These are phyloP conservation scores for Aphis craccivora DNA, from an alignment of 1,140 invertebrate species.

Conservation along the genomic window DNA sequence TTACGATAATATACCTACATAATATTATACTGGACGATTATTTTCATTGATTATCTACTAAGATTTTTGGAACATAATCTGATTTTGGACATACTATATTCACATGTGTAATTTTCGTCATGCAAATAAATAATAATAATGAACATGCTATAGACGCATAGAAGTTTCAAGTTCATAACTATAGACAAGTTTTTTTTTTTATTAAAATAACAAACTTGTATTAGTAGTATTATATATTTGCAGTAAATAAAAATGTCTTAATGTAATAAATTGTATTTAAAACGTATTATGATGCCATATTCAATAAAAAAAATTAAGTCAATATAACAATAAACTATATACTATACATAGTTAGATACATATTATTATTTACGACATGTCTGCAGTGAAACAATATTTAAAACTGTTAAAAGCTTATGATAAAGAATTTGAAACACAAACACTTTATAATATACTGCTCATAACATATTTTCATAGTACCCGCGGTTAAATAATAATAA, in stretches of 20 bases:
- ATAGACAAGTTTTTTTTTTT: no score
- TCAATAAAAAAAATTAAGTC: not conserved
- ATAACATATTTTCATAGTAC: not conserved
- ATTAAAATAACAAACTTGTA: no score
- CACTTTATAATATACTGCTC: no score
- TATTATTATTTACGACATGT: not conserved
- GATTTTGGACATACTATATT: not conserved
- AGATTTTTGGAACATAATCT: not conserved
- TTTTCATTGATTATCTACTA: not conserved
- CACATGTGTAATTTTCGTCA: no score
- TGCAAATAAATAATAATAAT: no score
- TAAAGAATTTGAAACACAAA: no score
- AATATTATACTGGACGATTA: no score
- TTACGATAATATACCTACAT: no score
- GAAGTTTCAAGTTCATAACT: no score
- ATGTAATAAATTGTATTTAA: not conserved
- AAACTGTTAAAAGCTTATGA: not conserved
- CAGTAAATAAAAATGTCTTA: not conserved
- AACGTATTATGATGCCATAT: not conserved
- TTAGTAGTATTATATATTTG: not conserved
- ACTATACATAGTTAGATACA: no score
- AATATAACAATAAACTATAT: not conserved
- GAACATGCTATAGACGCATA: no score
- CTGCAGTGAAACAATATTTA: not conserved
- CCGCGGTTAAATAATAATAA: not conserved